These are phyloP conservation scores for Sarcophaga bullata DNA, from an alignment of 1,140 invertebrate species.

Conservation along the genomic window DNA sequence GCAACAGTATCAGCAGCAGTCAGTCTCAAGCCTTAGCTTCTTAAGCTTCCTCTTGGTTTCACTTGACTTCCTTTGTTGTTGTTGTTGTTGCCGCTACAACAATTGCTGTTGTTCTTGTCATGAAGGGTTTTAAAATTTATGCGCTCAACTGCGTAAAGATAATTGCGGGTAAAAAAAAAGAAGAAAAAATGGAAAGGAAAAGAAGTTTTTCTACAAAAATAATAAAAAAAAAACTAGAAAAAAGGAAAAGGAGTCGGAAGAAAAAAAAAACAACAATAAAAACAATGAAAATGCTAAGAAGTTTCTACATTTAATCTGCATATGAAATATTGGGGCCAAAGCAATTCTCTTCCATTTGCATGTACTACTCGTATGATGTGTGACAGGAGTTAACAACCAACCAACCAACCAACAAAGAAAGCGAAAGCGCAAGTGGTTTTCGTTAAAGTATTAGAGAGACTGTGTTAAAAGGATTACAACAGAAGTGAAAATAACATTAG, in stretches of 20 bases:
- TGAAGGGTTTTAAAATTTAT: constrained; percentile 16
- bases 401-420: no score
- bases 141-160: constrained; percentile 20
- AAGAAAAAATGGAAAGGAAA: not conserved
- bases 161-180: not conserved
- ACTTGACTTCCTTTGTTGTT: constrained; percentile 1
- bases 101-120: not conserved
- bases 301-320: not conserved
- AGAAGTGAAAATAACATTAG: no score
- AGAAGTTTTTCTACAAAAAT: not conserved
- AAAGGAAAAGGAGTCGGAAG: not conserved
- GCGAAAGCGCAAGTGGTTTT: not conserved
- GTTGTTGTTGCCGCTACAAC: not conserved
- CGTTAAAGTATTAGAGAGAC: not conserved
- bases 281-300: no score
- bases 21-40: no score
- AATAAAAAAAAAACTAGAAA: no score
- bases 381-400: no score
- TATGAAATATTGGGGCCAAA: not conserved
- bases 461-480: not conserved
- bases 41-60: not conserved
- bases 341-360: not conserved
- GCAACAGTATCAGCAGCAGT: no score
- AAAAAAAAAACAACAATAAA: not conserved
- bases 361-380: not conserved